Evolutionary conservation across 2,888 invertebrate species (phyloP), one percentile per base, ranked within the genome.

Genomic region (Auanema sp.): DNA sequence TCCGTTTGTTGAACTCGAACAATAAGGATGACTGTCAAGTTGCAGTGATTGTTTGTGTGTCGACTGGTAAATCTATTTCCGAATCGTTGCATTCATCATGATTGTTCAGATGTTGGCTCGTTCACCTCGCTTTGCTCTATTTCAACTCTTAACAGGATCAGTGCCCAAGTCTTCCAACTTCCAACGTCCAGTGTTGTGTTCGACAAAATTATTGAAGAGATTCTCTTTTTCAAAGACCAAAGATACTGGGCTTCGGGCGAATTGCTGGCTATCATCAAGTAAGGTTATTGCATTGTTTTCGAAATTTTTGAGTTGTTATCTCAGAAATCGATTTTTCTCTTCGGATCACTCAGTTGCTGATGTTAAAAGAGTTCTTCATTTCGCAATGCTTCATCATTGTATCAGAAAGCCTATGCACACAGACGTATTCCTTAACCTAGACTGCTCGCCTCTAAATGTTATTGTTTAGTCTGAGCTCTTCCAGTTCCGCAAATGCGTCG

Each of bases 121-220:
- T 62, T 62, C 23, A 57, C 56, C 8, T 47, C 58, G 10, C 43
- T 50, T 18, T 62, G 62, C 42, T 62, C 62, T 2, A 40, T 62
- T 11, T n/a, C 21, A 11, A 62, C 56, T 41, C 42, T 62, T 12
- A 49, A 57, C 10, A 55, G 56, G 56, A 44, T 50, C 1, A 47
- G 16, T 16, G 47, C 47, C 16, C 16, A 47, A 10, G 16, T 21
- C 21, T 47, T 47, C 21, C 47, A 21, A 6, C 10, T 47, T 5
- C 16, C 47, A 21, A 18, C 47, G 10, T 21, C 47, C 3, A 6
- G 3, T 16, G 8, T 10, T 5, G 47, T 47, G 47, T 47, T 18
- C 10, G 47, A 18, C 16, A 47, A 47, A 10, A 47, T 47, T 5
- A 47, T 47, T 5, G 21, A 16, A 6, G 47, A 16, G 16, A 47